These are phyloP conservation scores for Tetranychus piercei DNA, from an alignment of 2,888 invertebrate genomes.

Conservation along the genomic window DNA sequence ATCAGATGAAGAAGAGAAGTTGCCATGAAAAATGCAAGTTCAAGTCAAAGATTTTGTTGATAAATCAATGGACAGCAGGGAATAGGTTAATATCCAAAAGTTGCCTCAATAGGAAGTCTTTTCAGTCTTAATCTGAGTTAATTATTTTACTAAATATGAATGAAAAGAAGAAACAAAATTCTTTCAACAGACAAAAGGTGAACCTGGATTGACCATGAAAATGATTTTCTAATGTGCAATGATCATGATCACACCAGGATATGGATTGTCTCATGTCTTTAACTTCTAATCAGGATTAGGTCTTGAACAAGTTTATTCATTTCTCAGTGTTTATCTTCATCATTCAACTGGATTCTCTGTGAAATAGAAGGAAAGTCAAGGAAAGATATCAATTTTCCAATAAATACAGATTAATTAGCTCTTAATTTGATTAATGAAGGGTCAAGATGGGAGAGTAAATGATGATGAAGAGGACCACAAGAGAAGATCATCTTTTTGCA, in stretches of 20 bases:
- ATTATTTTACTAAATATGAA: not conserved
- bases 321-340: not conserved
- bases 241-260: not conserved
- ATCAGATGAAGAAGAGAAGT: too few species aligned
- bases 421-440: conserved; percentile 9
- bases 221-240: not conserved
- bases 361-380: not conserved
- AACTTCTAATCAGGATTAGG: not conserved
- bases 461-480: not conserved
- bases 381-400: not conserved
- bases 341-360: not conserved
- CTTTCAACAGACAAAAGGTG: not conserved
- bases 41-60: too few species aligned
- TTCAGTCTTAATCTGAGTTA: not conserved
- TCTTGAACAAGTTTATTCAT: not conserved
- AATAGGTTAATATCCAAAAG: not conserved
- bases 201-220: not conserved
- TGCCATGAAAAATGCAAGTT: too few species aligned
- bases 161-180: not conserved
- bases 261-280: not conserved
- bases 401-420: conserved; percentile 10
- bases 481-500: not conserved
- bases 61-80: not conserved
- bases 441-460: not conserved
- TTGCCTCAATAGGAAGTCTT: not conserved